Evolutionary conservation across 53 echinoderm and acorn worm species (phyloP).

Genomic region (Zoroaster sp.): DNA sequence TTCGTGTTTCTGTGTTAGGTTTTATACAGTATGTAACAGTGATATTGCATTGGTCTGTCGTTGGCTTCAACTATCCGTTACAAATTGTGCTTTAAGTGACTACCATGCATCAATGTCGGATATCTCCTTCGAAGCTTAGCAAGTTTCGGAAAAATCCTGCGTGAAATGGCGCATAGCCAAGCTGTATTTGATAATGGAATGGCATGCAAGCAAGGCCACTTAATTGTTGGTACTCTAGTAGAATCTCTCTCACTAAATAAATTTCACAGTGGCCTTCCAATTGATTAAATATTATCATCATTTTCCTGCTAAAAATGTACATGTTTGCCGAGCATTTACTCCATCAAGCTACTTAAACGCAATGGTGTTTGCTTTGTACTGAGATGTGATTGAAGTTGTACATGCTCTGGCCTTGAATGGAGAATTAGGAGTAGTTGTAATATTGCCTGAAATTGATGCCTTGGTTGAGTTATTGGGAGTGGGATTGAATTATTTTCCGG

Average conservation of each 20-base stretch:
- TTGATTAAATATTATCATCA: conserved; percentile 16
- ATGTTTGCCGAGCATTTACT: not conserved
- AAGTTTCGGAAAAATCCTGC: too few species aligned
- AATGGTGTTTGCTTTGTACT: not conserved
- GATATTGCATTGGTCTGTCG: too few species aligned
- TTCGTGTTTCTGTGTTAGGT: too few species aligned
- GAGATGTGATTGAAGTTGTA: too few species aligned
- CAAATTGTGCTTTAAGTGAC: too few species aligned
- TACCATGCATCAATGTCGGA: too few species aligned
- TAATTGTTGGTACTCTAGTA: not conserved
- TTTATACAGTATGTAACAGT: too few species aligned
- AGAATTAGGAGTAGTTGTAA: conserved; percentile 17
- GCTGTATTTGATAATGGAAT: not conserved
- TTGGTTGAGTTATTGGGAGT: not conserved
- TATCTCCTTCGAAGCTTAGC: too few species aligned
- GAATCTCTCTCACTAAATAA: not conserved
- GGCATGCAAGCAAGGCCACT: not conserved
- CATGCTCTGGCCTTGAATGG: not conserved
- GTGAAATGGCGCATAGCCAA: too few species aligned
- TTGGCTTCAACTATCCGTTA: too few species aligned
- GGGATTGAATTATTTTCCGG: conserved; percentile 32
- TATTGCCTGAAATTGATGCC: conserved; percentile 35
- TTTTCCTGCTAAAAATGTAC: not conserved
- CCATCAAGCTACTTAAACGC: not conserved
- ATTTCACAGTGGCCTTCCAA: conserved; percentile 18